Percentiles rank a stretch among this genome's conserved stretches.
These are phyloP conservation scores for Rousettus madagascariensis DNA, from an alignment of 2,797 vertebrate genomes.

Conservation along the genomic window DNA sequence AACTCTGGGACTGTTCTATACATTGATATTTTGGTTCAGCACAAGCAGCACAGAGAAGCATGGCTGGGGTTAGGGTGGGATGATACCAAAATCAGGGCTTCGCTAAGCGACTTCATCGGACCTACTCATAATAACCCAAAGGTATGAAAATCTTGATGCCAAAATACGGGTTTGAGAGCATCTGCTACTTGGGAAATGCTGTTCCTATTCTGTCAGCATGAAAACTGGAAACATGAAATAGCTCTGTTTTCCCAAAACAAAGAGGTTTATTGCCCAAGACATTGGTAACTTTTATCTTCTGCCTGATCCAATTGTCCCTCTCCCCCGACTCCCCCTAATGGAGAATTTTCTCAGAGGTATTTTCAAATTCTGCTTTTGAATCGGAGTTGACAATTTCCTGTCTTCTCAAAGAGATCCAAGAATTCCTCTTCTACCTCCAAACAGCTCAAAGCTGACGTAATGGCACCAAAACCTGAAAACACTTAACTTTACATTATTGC, in stretches of 20 bases:
- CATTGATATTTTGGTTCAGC: background rate
- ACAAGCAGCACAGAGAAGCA: background rate
- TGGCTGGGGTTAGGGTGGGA: background rate
- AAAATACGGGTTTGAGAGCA: background rate
- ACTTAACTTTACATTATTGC: background rate
- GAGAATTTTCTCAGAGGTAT: background rate
- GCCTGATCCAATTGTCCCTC: background rate
- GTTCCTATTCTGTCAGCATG: too few relatives aligned
- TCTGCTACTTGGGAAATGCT: background rate
- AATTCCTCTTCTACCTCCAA: background rate
- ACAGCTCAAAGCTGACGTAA: background rate
- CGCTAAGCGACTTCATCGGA: background rate
- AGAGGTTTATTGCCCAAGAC: background rate
- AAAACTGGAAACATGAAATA: background rate
- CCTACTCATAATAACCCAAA: background rate
- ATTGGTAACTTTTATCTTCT: background rate
- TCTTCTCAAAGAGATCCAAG: background rate
- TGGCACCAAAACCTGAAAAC: background rate
- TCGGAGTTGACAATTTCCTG: background rate
- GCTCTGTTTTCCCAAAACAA: background rate
- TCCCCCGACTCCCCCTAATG: rapidly evolving
- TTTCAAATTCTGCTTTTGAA: conserved; percentile 29
- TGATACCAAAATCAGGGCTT: background rate
- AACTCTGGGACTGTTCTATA: background rate
- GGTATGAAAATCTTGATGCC: background rate